These are phyloP conservation scores for Epinotia brunnichana DNA, from an alignment of 2,888 invertebrate species.

Conservation along the genomic window DNA sequence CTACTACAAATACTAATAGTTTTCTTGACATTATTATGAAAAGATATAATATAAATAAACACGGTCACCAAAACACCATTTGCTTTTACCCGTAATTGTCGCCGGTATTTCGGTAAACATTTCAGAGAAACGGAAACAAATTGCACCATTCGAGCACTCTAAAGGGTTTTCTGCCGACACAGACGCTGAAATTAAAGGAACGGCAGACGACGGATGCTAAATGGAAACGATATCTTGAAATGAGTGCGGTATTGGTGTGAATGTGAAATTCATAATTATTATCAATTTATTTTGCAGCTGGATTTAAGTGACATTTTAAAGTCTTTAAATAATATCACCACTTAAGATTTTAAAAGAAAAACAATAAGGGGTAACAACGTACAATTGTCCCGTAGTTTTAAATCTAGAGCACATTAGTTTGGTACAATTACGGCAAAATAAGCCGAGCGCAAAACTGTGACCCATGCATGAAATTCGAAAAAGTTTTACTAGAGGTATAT, in stretches of 20 bases:
- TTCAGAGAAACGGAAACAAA: constrained; percentile 33
- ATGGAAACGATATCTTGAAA: constrained; percentile 25
- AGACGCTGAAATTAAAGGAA: constrained; percentile 33
- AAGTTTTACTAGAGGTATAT: constrained; percentile 35
- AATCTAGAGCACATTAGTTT: constrained; percentile 10
- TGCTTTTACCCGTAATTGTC: constrained; percentile 32
- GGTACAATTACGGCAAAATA: constrained; percentile 16
- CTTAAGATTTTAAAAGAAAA: neutral
- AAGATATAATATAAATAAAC: neutral
- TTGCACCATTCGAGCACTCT: constrained; percentile 34
- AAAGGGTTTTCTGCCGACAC: constrained; percentile 23
- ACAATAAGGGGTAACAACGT: neutral
- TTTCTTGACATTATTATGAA: neutral
- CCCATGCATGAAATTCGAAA: constrained; percentile 37
- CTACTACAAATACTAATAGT: neutral
- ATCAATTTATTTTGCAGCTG: neutral
- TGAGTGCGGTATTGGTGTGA: constrained; percentile 8
- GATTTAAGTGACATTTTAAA: neutral
- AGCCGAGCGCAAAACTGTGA: constrained; percentile 25
- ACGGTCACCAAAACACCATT: constrained; percentile 19
- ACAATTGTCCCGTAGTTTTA: neutral
- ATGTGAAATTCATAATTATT: constrained; percentile 2
- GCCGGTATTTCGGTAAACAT: constrained; percentile 36
- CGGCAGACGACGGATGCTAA: constrained; percentile 15
- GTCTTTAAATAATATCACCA: no score